Conservation (phyloP, 2,888 invertebrate species). For the Eulithis prunata region DNA sequence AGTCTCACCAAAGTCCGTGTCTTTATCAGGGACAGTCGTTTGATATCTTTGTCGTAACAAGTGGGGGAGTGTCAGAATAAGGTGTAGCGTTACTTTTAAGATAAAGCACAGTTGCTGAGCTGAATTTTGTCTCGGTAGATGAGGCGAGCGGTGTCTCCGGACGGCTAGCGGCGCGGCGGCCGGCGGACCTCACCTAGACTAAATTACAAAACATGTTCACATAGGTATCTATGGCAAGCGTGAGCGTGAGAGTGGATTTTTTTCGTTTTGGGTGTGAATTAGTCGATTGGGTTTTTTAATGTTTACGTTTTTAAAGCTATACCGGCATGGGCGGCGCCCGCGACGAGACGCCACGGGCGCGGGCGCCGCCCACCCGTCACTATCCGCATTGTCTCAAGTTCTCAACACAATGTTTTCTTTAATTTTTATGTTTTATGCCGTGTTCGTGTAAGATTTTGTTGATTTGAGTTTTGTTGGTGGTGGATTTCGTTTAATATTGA, state of each 20-base stretch:
- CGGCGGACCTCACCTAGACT: slow-evolving; percentile 81
- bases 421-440: slow-evolving; percentile 81
- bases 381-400: slow-evolving; percentile 73
- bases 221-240: slow-evolving; percentile 85
- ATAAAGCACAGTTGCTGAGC: slow-evolving; percentile 62
- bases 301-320: slow-evolving; percentile 82
- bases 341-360: slow-evolving; percentile 47
- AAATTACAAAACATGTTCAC: slow-evolving; percentile 83
- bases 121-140: slow-evolving; percentile 85
- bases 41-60: not conserved
- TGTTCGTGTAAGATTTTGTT: slow-evolving; percentile 84
- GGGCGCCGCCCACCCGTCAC: slow-evolving; percentile 78
- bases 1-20: not conserved
- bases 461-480: slow-evolving; percentile 84
- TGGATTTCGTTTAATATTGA: slow-evolving; percentile 84
- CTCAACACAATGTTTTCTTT: slow-evolving; percentile 80
- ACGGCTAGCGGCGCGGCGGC: slow-evolving; percentile 76
- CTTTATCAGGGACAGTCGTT: not conserved
- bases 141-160: slow-evolving; percentile 79
- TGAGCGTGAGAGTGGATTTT: slow-evolving; percentile 85
- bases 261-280: slow-evolving; percentile 84
- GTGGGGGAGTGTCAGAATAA: slow-evolving; percentile 35
- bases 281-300: slow-evolving; percentile 85
- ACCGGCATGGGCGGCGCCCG: slow-evolving; percentile 66
- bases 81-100: slow-evolving; percentile 36